These are phyloP conservation scores for Trachemys scripta DNA, from an alignment of 2,113 vertebrate genomes.

Conservation along the genomic window DNA sequence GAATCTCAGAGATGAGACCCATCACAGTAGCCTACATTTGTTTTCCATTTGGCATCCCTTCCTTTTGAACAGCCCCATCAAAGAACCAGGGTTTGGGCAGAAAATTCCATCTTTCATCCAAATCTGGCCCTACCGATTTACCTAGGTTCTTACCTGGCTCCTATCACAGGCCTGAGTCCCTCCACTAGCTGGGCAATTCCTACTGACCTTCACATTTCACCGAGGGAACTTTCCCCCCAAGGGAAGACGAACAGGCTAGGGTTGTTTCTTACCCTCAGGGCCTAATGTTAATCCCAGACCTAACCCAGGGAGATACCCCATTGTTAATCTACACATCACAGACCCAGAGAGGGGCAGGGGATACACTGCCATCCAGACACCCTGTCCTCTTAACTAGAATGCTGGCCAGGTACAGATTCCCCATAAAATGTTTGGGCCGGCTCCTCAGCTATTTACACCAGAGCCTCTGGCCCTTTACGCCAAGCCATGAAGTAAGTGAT, in stretches of 20 bases:
- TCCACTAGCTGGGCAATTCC: background rate
- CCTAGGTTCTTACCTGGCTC: background rate
- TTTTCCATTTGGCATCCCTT: background rate
- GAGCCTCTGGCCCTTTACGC: background rate
- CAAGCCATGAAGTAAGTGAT: background rate
- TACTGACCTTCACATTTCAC: rapidly evolving
- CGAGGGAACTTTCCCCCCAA: rapidly evolving
- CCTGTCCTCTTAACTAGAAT: rapidly evolving
- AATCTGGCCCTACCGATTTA: background rate
- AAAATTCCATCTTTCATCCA: background rate
- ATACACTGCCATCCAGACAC: rapidly evolving
- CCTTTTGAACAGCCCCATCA: background rate
- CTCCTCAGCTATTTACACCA: background rate
- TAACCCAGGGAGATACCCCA: rapidly evolving
- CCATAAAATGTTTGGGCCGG: background rate
- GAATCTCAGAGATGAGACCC: background rate
- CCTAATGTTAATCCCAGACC: background rate
- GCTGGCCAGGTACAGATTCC: background rate
- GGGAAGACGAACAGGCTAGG: rapidly evolving
- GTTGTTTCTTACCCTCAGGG: background rate
- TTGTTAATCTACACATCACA: background rate
- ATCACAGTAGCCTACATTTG: rapidly evolving
- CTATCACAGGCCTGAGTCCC: rapidly evolving
- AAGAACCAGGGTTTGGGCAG: background rate
- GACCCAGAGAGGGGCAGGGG: background rate